Base-by-base conservation (phyloP, 2,888 invertebrate species). In the Drosophila histrio region DNA sequence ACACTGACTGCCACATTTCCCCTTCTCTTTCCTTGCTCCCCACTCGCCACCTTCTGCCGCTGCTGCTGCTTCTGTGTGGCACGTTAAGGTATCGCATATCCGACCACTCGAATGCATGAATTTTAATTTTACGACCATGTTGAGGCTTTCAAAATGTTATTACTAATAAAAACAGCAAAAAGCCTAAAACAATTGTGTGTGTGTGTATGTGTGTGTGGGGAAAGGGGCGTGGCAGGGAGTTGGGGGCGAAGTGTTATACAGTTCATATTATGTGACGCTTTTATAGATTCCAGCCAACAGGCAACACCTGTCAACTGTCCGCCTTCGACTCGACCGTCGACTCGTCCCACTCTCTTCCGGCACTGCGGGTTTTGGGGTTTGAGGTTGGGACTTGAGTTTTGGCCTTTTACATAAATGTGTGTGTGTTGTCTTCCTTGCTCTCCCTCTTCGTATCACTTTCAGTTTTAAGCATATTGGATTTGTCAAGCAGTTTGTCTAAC, bases 101-200 rank as follows among this genome's bases (percentile, higher is more conserved):
- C 77, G 62, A 50, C n/a, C 41, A 73, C 65, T 65, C 56, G 62
- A 65, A 61, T 71, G 83, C 79, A 79, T 79, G 77, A 59, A 80
- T 82, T 80, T 79, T 58, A 72, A 80, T 79, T 79, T 74, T 66
- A 86, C 76, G 69, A 69, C 53, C 85, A 69, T 61, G 85, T 72
- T 74, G 83, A 78, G 88, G 81, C 84, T 80, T 79, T 88, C 81
- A 80, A 88, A 85, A 88, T 84, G 87, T 85, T 85, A 86, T 88
- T 86, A 84, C 84, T 68, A 79, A 85, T 85, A 85, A 85, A 85
- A 82, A 39, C 68, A 30, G 57, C 57, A 44, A 44, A 50, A 50
- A 36, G 41, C 43, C 54, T 56, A 43, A 50, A 50, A 50, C 50
- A 50, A 50, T 50, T 26, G 50, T 50, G 32, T 43, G 34, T 17